These are phyloP conservation scores for Sitobion miscanthi DNA, from an alignment of 1,140 invertebrate species.

Conservation along the genomic window DNA sequence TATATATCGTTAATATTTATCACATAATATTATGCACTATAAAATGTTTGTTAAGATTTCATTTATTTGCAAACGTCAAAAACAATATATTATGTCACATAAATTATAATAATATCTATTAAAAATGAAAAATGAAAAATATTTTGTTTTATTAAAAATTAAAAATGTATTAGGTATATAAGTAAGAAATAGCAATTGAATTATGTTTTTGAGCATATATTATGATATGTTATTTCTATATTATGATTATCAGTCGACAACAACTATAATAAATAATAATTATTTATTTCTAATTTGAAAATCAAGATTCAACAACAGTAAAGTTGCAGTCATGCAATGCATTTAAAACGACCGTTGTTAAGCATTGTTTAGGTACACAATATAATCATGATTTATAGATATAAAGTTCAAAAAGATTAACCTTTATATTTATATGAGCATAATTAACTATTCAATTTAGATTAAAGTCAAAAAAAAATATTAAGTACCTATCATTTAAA, in stretches of 20 bases:
- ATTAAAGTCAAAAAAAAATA: neutral
- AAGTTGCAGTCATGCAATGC: neutral
- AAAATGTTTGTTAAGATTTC: neutral
- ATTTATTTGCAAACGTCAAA: neutral
- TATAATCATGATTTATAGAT: neutral
- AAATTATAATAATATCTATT: neutral
- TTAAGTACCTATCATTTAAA: neutral
- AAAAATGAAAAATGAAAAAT: neutral
- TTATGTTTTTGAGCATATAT: neutral
- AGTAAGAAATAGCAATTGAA: neutral
- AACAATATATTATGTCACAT: neutral
- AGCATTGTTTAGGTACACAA: neutral
- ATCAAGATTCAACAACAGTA: neutral
- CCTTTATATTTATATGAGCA: neutral
- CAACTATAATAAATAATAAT: neutral
- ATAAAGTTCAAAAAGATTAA: neutral
- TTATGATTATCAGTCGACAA: neutral
- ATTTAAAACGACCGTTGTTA: neutral
- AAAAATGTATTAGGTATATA: neutral
- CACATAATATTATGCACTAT: no score
- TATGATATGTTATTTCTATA: no score
- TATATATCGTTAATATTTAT: neutral
- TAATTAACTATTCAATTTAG: neutral
- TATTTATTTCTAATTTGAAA: neutral
- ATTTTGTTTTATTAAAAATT: neutral